These are phyloP conservation scores for Lepidurus apus DNA, from an alignment of 1,140 invertebrate genomes.

Conservation along the genomic window DNA sequence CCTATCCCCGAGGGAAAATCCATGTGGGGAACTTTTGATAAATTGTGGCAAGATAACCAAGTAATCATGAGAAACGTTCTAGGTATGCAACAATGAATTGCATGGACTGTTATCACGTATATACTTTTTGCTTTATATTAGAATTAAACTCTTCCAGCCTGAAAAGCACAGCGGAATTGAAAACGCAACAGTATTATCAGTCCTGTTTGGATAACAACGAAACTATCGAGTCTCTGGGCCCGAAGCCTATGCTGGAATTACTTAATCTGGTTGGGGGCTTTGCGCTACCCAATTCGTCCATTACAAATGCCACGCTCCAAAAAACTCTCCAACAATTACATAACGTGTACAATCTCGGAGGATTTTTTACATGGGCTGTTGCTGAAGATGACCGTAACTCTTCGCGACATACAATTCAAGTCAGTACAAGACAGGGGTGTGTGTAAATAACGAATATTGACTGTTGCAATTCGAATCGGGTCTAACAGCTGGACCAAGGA, in stretches of 20 bases:
- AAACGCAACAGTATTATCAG: conserved; percentile 83
- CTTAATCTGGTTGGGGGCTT: conserved; percentile 56
- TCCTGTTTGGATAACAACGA: conserved; percentile 91
- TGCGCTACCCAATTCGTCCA: conserved; percentile 42
- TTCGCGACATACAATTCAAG: conserved; percentile 75
- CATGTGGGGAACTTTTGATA: conserved; percentile 92
- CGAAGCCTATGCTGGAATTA: conserved; percentile 70
- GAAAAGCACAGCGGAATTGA: conserved; percentile 73
- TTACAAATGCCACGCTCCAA: conserved; percentile 67
- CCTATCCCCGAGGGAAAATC: conserved; percentile 75
- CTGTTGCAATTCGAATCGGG: neutral
- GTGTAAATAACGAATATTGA: neutral
- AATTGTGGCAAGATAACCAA: conserved; percentile 87
- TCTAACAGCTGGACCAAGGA: conserved; percentile 80
- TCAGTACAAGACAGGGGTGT: conserved; percentile 46
- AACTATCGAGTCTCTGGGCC: conserved; percentile 75
- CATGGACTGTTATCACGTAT: conserved; percentile 25
- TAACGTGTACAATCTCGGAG: conserved; percentile 79
- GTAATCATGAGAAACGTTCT: conserved; percentile 83
- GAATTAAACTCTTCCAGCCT: conserved; percentile 56
- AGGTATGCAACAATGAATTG: conserved; percentile 43
- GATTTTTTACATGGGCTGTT: conserved; percentile 83
- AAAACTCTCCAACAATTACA: conserved; percentile 70
- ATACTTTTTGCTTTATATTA: conserved; percentile 39
- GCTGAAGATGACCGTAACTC: conserved; percentile 91